Evolutionary conservation across 2,797 vertebrate genomes (phyloP).

Genomic region (Lateolabrax maculatus): DNA sequence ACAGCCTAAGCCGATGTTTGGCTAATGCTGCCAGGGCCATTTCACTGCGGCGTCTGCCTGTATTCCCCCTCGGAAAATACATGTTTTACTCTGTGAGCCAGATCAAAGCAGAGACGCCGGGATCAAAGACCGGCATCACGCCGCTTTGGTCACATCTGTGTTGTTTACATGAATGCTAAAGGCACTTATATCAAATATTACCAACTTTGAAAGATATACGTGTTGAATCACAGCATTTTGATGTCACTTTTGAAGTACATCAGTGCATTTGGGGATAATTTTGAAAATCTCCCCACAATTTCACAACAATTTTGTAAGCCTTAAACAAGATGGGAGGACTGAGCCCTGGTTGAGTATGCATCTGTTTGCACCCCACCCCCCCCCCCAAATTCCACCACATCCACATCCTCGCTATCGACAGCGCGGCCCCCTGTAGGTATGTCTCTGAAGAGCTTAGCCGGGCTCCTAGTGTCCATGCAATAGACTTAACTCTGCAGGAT

Average conservation of each 20-base stretch:
- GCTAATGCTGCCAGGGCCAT: slow-evolving; percentile 83
- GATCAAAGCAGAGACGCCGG: slow-evolving; percentile 85
- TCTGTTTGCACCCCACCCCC: slow-evolving; percentile 57
- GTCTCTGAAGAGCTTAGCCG: slow-evolving; percentile 47
- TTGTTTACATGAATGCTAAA: slow-evolving; percentile 90
- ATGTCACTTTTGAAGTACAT: slow-evolving; percentile 89
- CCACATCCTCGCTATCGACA: slow-evolving; percentile 63
- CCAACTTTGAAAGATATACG: slow-evolving; percentile 86
- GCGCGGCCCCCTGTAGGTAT: slow-evolving; percentile 65
- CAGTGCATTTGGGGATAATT: slow-evolving; percentile 83
- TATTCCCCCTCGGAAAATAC: slow-evolving; percentile 83
- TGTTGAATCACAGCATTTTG: slow-evolving; percentile 87
- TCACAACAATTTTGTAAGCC: slow-evolving; percentile 84
- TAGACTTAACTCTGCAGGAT: slow-evolving; percentile 57
- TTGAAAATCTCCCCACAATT: slow-evolving; percentile 81
- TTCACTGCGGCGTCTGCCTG: slow-evolving; percentile 71
- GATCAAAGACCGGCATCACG: slow-evolving; percentile 85
- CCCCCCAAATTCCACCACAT: slow-evolving; percentile 57
- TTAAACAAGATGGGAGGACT: slow-evolving; percentile 78
- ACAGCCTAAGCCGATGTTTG: slow-evolving; percentile 76
- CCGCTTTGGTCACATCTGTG: slow-evolving; percentile 86
- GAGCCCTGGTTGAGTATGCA: slow-evolving; percentile 58
- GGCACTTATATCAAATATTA: slow-evolving; percentile 88
- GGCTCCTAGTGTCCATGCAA: slow-evolving; percentile 41
- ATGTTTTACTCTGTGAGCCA: slow-evolving; percentile 84